A percentile compares a stretch with the other conserved stretches of the same genome.
Conservation (phyloP, 2,113 vertebrate genomes). For the Sitta europaea region DNA sequence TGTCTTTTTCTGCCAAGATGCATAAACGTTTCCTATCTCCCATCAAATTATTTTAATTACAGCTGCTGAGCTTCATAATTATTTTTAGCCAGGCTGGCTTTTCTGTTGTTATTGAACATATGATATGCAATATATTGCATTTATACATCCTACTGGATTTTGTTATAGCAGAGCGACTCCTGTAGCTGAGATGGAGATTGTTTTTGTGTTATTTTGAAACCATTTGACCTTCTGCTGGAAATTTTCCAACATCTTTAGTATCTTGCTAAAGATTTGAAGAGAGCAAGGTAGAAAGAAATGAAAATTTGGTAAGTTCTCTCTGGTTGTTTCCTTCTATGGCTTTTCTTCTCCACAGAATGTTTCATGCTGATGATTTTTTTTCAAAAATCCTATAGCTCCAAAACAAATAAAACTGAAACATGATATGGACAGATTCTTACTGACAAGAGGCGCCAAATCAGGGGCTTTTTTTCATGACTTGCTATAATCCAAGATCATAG, state of each 20-base stretch:
- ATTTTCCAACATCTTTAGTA: background rate
- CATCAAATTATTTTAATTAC: constrained; percentile 79
- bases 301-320: background rate
- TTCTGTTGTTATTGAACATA: constrained; percentile 60
- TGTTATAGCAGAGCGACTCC: constrained; percentile 29
- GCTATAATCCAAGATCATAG: constrained; percentile 6
- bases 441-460: background rate
- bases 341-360: background rate
- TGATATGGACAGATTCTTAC: background rate
- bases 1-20: constrained; percentile 74
- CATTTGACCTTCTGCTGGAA: background rate
- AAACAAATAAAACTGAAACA: background rate
- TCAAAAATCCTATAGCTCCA: background rate
- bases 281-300: background rate
- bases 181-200: background rate
- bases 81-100: constrained; percentile 62
- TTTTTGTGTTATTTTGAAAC: background rate
- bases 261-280: background rate
- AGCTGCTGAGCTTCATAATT: constrained; percentile 72
- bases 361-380: background rate
- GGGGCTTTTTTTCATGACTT: background rate
- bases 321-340: background rate
- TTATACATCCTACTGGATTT: constrained; percentile 9
- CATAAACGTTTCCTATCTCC: constrained; percentile 72
- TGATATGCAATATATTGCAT: constrained; percentile 44